A percentile compares a stretch with the other conserved stretches of the same genome.
Conservation (phyloP, 2,888 invertebrate species). For the Pollenia griseotomentosa region DNA sequence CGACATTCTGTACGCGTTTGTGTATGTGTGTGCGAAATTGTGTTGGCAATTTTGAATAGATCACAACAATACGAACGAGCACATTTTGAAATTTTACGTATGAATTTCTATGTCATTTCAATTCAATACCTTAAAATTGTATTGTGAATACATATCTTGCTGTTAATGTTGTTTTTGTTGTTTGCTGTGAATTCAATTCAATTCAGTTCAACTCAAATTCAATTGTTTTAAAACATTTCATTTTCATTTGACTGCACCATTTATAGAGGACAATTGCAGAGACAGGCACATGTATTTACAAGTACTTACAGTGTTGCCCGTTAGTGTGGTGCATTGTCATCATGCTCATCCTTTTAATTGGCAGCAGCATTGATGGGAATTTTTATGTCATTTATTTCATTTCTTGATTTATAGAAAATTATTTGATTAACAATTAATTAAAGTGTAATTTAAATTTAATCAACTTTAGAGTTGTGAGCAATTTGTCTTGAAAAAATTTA, state of each 20-base stretch:
- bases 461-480: conserved; percentile 39
- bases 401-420: conserved; percentile 38
- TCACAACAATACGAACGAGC: conserved; percentile 48
- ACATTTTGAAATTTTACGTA: conserved; percentile 24
- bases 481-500: conserved; percentile 58
- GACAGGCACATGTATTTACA: not conserved
- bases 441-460: conserved; percentile 50
- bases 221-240: conserved; percentile 59
- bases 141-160: not conserved
- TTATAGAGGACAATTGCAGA: conserved; percentile 9
- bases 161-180: not conserved
- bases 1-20: conserved; percentile 1
- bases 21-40: not conserved
- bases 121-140: conserved; percentile 18
- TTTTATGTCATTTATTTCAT: conserved; percentile 48
- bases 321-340: conserved; percentile 3
- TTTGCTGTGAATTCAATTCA: conserved; percentile 34
- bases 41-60: conserved; percentile 47
- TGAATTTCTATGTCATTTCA: conserved; percentile 47
- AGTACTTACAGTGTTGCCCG: conserved; percentile 4
- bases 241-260: conserved; percentile 59
- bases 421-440: conserved; percentile 64
- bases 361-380: conserved; percentile 36
- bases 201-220: conserved; percentile 43
- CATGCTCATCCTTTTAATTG: not conserved